Percentiles rank a stretch among this genome's conserved stretches.
Conservation (phyloP, 1,140 invertebrate genomes). For the Drosophila parvula region DNA sequence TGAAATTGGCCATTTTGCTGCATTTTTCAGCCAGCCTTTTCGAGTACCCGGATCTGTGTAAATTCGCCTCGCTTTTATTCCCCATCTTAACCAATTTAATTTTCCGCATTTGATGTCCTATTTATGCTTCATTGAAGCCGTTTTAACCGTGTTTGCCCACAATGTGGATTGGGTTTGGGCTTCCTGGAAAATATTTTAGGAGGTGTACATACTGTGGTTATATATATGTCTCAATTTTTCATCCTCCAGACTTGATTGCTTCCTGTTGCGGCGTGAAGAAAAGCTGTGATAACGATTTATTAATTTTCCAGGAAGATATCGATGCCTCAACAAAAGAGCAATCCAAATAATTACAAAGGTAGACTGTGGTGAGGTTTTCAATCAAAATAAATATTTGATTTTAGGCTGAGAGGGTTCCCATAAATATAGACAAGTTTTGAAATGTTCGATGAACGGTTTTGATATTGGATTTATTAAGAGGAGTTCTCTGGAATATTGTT, state of each 20-base stretch:
- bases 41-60: conserved; percentile 46
- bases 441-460: neutral
- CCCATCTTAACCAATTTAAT: conserved; percentile 31
- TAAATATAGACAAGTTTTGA: neutral
- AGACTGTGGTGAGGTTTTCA: neutral
- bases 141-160: conserved; percentile 14
- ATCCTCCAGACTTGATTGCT: neutral
- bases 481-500: too few relatives aligned
- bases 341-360: neutral
- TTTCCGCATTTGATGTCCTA: conserved; percentile 57
- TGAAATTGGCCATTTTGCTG: conserved; percentile 55
- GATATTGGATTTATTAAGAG: too few relatives aligned
- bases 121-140: conserved; percentile 59
- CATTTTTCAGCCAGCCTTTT: conserved; percentile 44
- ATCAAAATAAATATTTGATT: neutral
- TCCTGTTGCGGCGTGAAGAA: neutral
- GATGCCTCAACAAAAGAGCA: neutral
- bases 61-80: conserved; percentile 3
- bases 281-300: conserved; percentile 1
- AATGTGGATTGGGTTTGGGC: conserved; percentile 1
- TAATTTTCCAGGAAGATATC: neutral
- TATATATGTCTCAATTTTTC: conserved; percentile 10
- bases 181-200: conserved; percentile 7
- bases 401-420: neutral
- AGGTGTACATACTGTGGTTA: neutral